These are phyloP conservation scores for Musca domestica DNA, from an alignment of 1,140 invertebrate species.

Conservation along the genomic window DNA sequence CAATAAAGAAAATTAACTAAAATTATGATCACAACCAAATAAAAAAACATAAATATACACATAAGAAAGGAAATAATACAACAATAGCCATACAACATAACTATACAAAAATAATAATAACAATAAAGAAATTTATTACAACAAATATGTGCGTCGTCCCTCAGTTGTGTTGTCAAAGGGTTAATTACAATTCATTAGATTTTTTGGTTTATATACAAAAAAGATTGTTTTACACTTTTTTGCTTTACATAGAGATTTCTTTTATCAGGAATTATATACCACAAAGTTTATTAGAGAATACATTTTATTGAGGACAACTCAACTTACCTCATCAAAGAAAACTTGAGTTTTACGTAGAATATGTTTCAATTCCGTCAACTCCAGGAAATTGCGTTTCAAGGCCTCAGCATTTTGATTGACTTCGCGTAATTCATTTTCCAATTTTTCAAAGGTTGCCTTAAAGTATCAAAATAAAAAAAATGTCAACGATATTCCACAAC, in stretches of 20 bases:
- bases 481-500: neutral
- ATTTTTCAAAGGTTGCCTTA: conserved; percentile 91
- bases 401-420: conserved; percentile 98
- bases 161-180: conserved; percentile 38
- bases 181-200: conserved; percentile 13
- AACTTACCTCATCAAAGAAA: conserved; percentile 95
- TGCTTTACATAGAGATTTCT: neutral
- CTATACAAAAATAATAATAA: neutral
- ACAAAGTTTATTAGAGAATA: conserved; percentile 7
- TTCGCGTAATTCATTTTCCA: conserved; percentile 93
- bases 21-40: too few relatives aligned
- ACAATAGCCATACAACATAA: neutral
- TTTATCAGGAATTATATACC: neutral
- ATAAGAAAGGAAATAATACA: neutral
- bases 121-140: conserved; percentile 9
- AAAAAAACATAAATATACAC: neutral
- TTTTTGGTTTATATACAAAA: conserved; percentile 21
- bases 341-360: conserved; percentile 94
- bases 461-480: conserved; percentile 33
- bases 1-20: too few relatives aligned
- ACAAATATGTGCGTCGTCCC: conserved; percentile 2
- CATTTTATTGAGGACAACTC: neutral
- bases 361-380: conserved; percentile 94
- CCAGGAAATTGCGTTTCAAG: conserved; percentile 92
- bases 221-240: neutral